phyloP scores from a whole-genome alignment of 2,113 vertebrate species.

The Lycocorax pyrrhopterus region DNA sequence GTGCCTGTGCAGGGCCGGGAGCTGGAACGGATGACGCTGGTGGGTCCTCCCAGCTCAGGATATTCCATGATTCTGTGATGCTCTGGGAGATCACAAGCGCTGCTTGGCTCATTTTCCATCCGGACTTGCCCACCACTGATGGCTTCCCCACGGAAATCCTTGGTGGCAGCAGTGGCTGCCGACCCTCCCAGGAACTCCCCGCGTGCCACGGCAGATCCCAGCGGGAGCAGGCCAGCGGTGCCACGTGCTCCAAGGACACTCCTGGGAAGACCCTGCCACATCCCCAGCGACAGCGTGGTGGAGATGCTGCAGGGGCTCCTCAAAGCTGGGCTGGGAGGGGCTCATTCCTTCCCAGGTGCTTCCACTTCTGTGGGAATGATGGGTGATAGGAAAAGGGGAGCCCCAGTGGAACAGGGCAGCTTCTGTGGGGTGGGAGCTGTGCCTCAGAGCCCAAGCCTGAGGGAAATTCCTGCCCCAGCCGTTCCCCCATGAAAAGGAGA shows the following conservation, averaged over 20 bases:
- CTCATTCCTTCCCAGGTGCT: not conserved
- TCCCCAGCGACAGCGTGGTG: accelerated
- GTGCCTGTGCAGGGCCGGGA: not conserved
- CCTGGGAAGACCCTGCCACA: not conserved
- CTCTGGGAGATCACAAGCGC: too few species aligned
- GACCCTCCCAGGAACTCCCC: not conserved
- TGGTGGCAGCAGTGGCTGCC: accelerated
- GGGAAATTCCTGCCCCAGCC: not conserved
- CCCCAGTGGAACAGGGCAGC: not conserved
- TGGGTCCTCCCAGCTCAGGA: not conserved
- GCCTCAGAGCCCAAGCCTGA: not conserved
- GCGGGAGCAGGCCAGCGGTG: not conserved
- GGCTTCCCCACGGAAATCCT: not conserved
- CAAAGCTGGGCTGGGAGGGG: not conserved
- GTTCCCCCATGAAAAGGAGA: not conserved
- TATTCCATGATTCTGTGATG: not conserved
- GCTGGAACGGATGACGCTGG: not conserved
- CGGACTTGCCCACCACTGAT: not conserved
- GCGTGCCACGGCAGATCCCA: accelerated
- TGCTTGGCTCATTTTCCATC: not conserved
- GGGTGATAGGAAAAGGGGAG: not conserved
- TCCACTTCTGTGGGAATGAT: not conserved
- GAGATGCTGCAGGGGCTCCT: not conserved
- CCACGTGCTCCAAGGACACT: not conserved
- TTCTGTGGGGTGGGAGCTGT: not conserved